A percentile compares a stretch with the other conserved stretches of the same genome.
These are phyloP conservation scores for Schlechtendalia chinensis DNA, from an alignment of 1,140 invertebrate genomes.

Conservation along the genomic window DNA sequence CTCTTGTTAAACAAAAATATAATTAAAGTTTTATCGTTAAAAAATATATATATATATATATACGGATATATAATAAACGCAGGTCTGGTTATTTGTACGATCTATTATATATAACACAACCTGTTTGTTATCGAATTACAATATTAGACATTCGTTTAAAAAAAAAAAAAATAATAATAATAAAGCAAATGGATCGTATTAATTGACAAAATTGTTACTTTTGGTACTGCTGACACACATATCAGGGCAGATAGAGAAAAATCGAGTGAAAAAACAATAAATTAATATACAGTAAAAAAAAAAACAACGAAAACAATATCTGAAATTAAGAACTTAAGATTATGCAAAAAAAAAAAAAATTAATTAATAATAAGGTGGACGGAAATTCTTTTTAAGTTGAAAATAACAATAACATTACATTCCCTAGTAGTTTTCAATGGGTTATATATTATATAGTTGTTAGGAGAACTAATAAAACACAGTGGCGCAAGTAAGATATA, in stretches of 20 bases:
- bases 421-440: background rate
- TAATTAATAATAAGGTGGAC: constrained; percentile 35
- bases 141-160: constrained; percentile 17
- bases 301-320: constrained; percentile 22
- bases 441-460: background rate
- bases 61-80: constrained; percentile 21
- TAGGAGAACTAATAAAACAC: constrained; percentile 12
- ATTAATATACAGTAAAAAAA: constrained; percentile 26
- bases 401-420: constrained; percentile 20
- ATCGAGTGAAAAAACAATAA: constrained; percentile 12
- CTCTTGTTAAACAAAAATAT: constrained; percentile 22
- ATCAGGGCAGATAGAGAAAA: background rate
- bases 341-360: constrained; percentile 1
- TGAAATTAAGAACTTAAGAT: constrained; percentile 32
- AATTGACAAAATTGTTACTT: constrained; percentile 40
- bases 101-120: constrained; percentile 26
- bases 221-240: background rate
- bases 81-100: background rate
- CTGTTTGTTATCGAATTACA: constrained; percentile 15
- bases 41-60: background rate
- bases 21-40: constrained; percentile 1
- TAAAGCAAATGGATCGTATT: background rate
- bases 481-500: background rate
- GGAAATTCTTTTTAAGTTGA: constrained; percentile 36
- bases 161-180: constrained; percentile 22